Base-by-base conservation (phyloP, 2,888 invertebrate genomes). In the Eupithecia exiguata region DNA sequence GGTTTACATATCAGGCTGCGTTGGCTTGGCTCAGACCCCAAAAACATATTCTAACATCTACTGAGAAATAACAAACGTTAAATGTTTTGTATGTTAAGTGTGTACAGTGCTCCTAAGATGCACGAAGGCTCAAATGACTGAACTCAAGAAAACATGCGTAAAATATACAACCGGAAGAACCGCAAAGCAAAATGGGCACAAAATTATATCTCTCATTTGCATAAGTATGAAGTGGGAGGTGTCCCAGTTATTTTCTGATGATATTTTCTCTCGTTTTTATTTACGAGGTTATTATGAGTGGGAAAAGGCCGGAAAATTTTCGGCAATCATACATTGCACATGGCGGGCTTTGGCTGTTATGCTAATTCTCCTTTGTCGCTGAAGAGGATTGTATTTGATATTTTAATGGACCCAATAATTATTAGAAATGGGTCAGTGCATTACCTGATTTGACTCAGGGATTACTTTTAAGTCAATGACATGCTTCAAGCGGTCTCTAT, bases 131-230 rank as follows among this genome's bases (percentile, higher is more conserved):
- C 68, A 72, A 70, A 65, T 25, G 49, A 65, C 49, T 53, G 36
- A 25, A 70, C 69, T 72, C 61, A 72, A 69, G 71, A 68, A 69
- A 75, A 76, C 71, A 73, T 73, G 65, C 72, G 74, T 78, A 80
- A 79, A 78, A 78, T 79, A 78, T 69, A 78, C 79, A 80, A 72
- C 69, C 49, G 78, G 79, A 80, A 80, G 25, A 53, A 21, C 21
- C 74, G 77, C 79, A 4, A 5, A 71, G 77, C 76, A 77, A 78
- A 81, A 80, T 78, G 79, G 79, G 79, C 76, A 77, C 80, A 69
- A 82, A 82, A 82, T 82, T 80, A 82, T 82, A 79, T 79, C 69
- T 71, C 77, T 78, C 76, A 81, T 82, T 82, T 82, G 79, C 81
- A 82, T 82, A 82, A 82, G 80, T 81, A 82, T 81, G 81, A 77